Conservation (phyloP, 2,888 invertebrate genomes). For the Lissonota sp. region DNA sequence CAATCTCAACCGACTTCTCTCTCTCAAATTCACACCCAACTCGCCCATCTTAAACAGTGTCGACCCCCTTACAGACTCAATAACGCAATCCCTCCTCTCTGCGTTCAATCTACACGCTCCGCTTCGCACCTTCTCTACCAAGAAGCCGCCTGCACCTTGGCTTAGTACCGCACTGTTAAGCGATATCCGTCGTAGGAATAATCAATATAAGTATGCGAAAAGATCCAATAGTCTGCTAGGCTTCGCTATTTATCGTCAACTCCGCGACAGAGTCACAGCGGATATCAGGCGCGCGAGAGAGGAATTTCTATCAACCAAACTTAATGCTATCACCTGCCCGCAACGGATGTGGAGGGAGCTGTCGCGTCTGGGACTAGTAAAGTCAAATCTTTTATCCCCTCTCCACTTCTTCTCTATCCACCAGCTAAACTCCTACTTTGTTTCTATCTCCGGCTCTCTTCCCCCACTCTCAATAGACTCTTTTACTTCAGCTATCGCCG, state of each 20-base stretch:
- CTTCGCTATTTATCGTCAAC: too few relatives aligned
- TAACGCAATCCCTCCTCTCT: background rate
- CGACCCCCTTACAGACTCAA: too few relatives aligned
- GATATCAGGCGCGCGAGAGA: too few relatives aligned
- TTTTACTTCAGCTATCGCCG: too few relatives aligned
- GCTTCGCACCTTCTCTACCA: background rate
- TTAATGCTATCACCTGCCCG: too few relatives aligned
- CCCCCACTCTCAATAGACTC: too few relatives aligned
- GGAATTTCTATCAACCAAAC: too few relatives aligned
- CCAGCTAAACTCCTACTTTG: background rate
- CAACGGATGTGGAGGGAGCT: background rate
- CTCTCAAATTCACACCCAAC: too few relatives aligned
- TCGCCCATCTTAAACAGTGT: too few relatives aligned
- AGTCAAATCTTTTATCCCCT: background rate
- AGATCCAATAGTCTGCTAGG: background rate
- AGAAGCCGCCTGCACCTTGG: conserved; percentile 9
- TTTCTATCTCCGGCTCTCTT: background rate
- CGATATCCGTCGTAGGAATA: background rate
- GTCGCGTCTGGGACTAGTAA: background rate
- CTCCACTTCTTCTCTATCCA: background rate
- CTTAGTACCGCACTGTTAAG: background rate
- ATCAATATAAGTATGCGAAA: background rate
- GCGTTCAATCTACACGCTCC: conserved; percentile 1
- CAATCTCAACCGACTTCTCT: too few relatives aligned
- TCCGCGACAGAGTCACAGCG: too few relatives aligned